Evolutionary conservation across 2,113 vertebrate species (phyloP).

Genomic region (Dipodomys stephensi): DNA sequence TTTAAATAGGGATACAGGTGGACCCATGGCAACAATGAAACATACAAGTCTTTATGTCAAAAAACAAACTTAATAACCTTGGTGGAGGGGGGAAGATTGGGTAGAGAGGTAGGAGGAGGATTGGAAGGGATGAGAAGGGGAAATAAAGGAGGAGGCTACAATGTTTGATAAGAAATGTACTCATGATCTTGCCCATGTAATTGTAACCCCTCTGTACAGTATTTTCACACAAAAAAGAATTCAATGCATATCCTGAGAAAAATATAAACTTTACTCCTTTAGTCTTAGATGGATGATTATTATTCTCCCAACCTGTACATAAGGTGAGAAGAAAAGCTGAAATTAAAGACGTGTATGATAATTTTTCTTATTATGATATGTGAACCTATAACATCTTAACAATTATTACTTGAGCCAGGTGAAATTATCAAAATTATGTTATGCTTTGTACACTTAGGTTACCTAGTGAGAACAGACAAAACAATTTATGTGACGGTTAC

Average conservation of each 20-base stretch:
- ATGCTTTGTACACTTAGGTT: not conserved
- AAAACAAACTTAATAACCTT: no score
- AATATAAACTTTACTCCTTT: not conserved
- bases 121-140: no score
- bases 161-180: no score
- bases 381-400: not conserved
- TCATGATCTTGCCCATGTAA: no score
- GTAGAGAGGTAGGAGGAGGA: no score
- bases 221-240: no score
- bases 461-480: not conserved
- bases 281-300: not conserved
- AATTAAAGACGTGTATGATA: not conserved
- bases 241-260: not conserved
- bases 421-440: not conserved
- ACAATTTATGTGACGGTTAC: not conserved
- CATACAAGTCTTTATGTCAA: no score
- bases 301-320: not conserved
- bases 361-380: not conserved
- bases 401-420: not conserved
- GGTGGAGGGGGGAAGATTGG: no score
- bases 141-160: no score
- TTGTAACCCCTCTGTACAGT: no score
- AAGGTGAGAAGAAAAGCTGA: not conserved
- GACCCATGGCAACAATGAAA: no score
- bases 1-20: no score